Percentiles rank a stretch among this genome's conserved stretches.
Evolutionary conservation across 2,113 vertebrate species (phyloP).

Genomic region (Nesoenas mayeri): DNA sequence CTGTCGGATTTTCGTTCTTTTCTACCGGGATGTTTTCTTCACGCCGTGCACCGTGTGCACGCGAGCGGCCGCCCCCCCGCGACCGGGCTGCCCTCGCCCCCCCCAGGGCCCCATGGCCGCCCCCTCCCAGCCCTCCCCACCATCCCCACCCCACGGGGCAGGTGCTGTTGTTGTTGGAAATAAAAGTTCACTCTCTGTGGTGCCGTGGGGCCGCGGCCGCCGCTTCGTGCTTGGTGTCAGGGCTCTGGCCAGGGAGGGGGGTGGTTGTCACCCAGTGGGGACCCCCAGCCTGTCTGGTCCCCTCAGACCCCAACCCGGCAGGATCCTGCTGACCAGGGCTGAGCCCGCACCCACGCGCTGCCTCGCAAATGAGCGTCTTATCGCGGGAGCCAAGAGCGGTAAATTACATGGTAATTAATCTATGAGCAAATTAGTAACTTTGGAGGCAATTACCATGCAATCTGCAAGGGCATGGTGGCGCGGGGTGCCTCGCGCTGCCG

Average conservation of each 20-base stretch:
- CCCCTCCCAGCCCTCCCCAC: not conserved
- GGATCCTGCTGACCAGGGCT: not conserved
- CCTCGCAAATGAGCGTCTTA: not conserved
- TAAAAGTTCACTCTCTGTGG: constrained; percentile 68
- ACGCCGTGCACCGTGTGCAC: constrained; percentile 50
- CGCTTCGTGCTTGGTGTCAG: not conserved
- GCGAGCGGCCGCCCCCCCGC: not conserved
- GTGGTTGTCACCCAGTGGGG: not conserved
- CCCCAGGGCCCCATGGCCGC: not conserved
- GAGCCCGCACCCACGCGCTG: accelerated
- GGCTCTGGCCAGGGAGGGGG: accelerated
- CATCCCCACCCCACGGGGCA: constrained; percentile 30
- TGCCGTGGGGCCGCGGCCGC: constrained; percentile 1
- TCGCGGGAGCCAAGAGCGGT: not conserved
- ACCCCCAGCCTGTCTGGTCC: too few species aligned
- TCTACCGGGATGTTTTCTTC: constrained; percentile 49
- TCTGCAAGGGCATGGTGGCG: not conserved
- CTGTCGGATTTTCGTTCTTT: not conserved
- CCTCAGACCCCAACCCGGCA: not conserved
- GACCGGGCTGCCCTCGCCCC: not conserved
- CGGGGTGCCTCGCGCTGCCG: not conserved
- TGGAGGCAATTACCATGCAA: accelerated
- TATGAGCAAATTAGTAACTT: not conserved
- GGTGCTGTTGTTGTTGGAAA: constrained; percentile 70
- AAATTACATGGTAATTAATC: not conserved